A percentile compares a stretch with the other conserved stretches of the same genome.
These are phyloP conservation scores for Leptinotarsa peninsularis DNA, from an alignment of 2,888 invertebrate genomes.

Conservation along the genomic window DNA sequence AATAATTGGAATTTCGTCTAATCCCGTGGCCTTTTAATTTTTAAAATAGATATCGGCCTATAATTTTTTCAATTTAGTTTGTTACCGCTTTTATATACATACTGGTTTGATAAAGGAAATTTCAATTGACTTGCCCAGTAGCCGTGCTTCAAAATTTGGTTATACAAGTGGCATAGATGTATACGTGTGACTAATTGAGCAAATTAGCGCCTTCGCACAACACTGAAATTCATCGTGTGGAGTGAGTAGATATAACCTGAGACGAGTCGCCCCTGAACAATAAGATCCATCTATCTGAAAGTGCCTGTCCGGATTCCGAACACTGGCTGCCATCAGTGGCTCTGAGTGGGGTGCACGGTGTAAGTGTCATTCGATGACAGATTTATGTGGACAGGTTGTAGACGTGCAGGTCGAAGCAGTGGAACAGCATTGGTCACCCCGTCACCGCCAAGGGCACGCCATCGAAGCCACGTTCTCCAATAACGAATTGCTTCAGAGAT, in stretches of 20 bases:
- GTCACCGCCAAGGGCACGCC: conserved; percentile 24
- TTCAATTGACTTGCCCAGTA: too few species aligned
- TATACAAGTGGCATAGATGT: too few species aligned
- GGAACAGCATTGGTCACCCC: conserved; percentile 56
- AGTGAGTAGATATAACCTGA: background rate
- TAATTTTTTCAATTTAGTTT: too few species aligned
- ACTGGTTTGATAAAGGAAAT: too few species aligned
- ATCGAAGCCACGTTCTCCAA: conserved; percentile 8
- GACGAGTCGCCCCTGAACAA: conserved; percentile 20
- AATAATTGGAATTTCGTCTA: too few species aligned
- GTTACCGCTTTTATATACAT: too few species aligned
- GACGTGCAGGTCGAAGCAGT: conserved; percentile 53
- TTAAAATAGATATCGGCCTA: too few species aligned
- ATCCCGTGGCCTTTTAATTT: too few species aligned
- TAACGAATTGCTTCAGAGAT: conserved; percentile 2
- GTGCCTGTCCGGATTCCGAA: conserved; percentile 31
- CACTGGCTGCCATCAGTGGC: conserved; percentile 33
- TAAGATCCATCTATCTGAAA: conserved; percentile 31
- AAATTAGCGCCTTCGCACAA: too few species aligned
- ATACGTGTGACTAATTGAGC: too few species aligned
- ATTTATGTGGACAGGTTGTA: conserved; percentile 68
- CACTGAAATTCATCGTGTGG: background rate
- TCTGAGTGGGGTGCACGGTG: conserved; percentile 49
- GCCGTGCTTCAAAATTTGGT: too few species aligned
- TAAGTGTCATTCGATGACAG: conserved; percentile 65